These are phyloP conservation scores for Megalonaias nervosa DNA, from an alignment of 1,140 invertebrate species.

Conservation along the genomic window DNA sequence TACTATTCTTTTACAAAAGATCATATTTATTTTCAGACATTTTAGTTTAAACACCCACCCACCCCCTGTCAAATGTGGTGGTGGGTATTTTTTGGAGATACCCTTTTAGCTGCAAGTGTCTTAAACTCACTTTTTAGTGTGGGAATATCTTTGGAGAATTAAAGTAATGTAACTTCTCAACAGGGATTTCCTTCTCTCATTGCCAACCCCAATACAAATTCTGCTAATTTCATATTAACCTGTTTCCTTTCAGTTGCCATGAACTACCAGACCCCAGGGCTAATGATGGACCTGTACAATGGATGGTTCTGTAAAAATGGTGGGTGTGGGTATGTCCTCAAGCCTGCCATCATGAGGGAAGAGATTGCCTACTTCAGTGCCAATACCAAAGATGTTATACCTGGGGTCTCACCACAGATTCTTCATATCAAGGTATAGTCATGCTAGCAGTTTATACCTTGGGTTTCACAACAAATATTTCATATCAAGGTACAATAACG, in stretches of 20 bases:
- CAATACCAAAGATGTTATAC: slow-evolving; percentile 72
- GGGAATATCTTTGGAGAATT: too few relatives aligned
- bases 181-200: not conserved
- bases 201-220: not conserved
- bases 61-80: too few relatives aligned
- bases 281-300: slow-evolving; percentile 75
- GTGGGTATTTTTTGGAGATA: too few relatives aligned
- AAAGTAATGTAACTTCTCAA: not conserved
- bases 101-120: too few relatives aligned
- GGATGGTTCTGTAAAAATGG: slow-evolving; percentile 79
- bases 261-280: slow-evolving; percentile 70
- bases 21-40: too few relatives aligned
- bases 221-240: not conserved
- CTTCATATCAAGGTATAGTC: slow-evolving; percentile 74
- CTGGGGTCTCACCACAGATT: slow-evolving; percentile 75
- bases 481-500: too few relatives aligned
- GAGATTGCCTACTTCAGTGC: slow-evolving; percentile 73
- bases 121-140: too few relatives aligned
- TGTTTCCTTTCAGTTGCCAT: slow-evolving; percentile 29
- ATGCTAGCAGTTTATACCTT: not conserved
- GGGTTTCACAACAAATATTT: not conserved
- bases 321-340: slow-evolving; percentile 79
- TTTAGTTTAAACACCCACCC: too few relatives aligned
- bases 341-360: slow-evolving; percentile 73
- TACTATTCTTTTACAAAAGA: too few relatives aligned